Evolutionary conservation across 2,888 invertebrate species (phyloP).

Genomic region (Xylota segnis): DNA sequence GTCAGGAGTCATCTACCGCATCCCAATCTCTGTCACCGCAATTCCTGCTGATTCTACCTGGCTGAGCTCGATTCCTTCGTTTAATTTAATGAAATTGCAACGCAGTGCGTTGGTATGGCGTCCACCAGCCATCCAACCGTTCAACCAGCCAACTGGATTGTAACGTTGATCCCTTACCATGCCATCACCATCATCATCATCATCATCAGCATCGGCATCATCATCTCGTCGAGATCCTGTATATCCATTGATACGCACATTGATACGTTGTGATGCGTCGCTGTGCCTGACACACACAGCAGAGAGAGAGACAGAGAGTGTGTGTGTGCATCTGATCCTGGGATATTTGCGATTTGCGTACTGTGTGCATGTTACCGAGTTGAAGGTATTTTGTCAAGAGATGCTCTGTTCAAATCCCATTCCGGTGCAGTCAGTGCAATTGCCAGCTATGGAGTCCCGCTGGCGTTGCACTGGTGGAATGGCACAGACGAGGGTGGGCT

Average conservation of each 20-base stretch:
- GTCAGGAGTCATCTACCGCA: background rate
- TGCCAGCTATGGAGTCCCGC: conserved; percentile 4
- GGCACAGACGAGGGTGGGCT: conserved; percentile 6
- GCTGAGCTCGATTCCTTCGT: conserved; percentile 51
- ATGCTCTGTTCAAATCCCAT: conserved; percentile 42
- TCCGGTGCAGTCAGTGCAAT: conserved; percentile 9
- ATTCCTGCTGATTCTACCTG: conserved; percentile 68
- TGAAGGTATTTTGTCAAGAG: conserved; percentile 46
- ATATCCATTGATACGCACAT: conserved; percentile 41
- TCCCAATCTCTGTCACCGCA: conserved; percentile 57
- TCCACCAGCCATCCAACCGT: background rate
- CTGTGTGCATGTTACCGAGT: background rate
- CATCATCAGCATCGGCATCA: no score
- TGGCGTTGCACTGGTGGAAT: background rate
- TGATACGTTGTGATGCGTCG: conserved; percentile 46
- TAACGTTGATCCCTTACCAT: no score
- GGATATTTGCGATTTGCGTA: background rate
- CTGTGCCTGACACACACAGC: conserved; percentile 41
- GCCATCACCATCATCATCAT: no score
- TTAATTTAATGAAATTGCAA: conserved; percentile 76
- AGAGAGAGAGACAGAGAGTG: background rate
- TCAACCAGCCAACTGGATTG: no score
- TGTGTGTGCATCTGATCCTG: conserved; percentile 48
- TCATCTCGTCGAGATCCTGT: no score
- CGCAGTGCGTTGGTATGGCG: conserved; percentile 41